Base-by-base conservation (phyloP, 2,797 vertebrate genomes). In the Tenualosa ilisha region DNA sequence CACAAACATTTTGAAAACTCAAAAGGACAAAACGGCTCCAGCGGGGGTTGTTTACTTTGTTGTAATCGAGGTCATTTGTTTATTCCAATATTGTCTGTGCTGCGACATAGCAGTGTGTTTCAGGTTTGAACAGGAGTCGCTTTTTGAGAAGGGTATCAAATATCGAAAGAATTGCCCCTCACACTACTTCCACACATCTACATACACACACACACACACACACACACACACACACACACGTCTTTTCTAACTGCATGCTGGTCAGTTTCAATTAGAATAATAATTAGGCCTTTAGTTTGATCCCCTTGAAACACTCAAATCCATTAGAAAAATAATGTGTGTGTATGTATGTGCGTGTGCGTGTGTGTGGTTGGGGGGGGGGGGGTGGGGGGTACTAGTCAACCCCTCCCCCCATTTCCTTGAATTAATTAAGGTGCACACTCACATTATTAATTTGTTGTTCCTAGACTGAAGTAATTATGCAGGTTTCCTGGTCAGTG, bases 241-340 rank as follows among this genome's bases (percentile, higher is more conserved):
- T 20, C 46, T 68, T n/a, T 49, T 51, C 31, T 63, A 8, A 3
- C 15, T n/a, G 63, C 46, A 72, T 12, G 53, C 37, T 9, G 84
- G 72, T 85, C 72, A 63, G 75, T 85, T 82, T 82, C 65, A 85
- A 85, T 85, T 82, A 81, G 54, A 85, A 82, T 82, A 81, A 82
- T 85, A 85, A 85, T 81, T 81, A 50, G 79, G 43, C 56, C 50
- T 81, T 65, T 53, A 2, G 79, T 51, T 82, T 85, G 84, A 85
- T 82, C 24, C 61, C 79, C 43, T 22, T 65, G 11, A 26, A 2
- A 31, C 24, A 26, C 46, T 50, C 31, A 81, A 85, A 81, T 54
- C 65, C 40, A 82, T 82, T 63, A 31, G 20, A 6, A 11, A 53
- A 13, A 31, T 53, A 53, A 2, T 11, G 51, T 13, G 51, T 53